phyloP scores from a whole-genome alignment of 2,888 invertebrate species.

The Hydrotaea cyrtoneurina region DNA sequence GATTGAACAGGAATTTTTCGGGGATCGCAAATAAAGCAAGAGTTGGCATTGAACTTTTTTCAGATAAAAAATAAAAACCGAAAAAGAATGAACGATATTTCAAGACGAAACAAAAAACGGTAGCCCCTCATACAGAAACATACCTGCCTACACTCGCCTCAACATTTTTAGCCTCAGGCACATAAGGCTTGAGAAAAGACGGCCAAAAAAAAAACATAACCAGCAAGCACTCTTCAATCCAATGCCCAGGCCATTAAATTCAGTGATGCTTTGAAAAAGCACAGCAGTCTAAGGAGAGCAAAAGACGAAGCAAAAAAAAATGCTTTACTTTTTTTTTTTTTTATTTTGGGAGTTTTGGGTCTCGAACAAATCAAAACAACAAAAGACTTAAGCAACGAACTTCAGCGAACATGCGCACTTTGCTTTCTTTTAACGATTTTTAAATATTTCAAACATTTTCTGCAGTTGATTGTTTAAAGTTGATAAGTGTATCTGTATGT shows the following conservation, averaged over 20 bases:
- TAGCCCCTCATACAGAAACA: constrained; percentile 53
- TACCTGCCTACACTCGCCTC: neutral
- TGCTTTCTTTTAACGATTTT: constrained; percentile 34
- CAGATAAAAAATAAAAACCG: constrained; percentile 40
- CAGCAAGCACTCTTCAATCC: neutral
- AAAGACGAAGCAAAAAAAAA: neutral
- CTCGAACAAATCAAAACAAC: constrained; percentile 67
- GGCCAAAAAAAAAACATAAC: neutral
- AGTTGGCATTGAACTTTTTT: constrained; percentile 76
- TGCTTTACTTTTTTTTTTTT: constrained; percentile 2
- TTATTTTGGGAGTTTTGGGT: too few species aligned
- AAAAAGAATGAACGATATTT: constrained; percentile 49
- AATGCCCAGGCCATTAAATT: neutral
- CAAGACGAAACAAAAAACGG: constrained; percentile 70
- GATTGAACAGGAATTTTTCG: constrained; percentile 18
- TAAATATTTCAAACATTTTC: neutral
- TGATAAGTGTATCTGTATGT: constrained; percentile 24
- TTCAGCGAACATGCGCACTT: constrained; percentile 36
- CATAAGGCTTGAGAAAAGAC: constrained; percentile 18
- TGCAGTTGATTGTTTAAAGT: neutral
- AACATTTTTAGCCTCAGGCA: constrained; percentile 35
- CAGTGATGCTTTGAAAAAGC: neutral
- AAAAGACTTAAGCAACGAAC: constrained; percentile 76
- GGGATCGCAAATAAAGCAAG: constrained; percentile 64
- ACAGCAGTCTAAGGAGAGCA: neutral